phyloP scores from a whole-genome alignment of 2,797 vertebrate genomes.

The Ispidina picta region DNA sequence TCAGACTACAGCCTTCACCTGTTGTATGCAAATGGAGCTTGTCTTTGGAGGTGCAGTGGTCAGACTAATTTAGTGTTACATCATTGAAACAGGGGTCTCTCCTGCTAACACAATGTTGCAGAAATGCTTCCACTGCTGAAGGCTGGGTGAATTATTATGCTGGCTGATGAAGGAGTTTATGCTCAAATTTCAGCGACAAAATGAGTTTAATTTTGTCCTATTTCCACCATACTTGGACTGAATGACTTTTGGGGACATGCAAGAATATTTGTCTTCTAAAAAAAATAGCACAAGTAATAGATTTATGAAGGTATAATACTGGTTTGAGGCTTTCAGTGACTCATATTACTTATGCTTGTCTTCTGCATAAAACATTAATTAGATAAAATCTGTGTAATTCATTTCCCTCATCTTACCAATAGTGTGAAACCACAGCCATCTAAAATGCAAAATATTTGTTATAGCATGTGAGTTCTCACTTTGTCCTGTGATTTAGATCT shows the following conservation, averaged over 20 bases:
- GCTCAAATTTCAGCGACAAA: neutral
- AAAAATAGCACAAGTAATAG: neutral
- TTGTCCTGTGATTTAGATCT: neutral
- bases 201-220: neutral
- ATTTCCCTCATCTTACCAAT: neutral
- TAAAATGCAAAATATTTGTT: neutral
- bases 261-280: neutral
- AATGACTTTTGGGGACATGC: neutral
- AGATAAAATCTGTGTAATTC: neutral
- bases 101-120: neutral
- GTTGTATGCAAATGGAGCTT: neutral
- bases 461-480: neutral
- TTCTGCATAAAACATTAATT: neutral
- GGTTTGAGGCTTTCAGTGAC: neutral
- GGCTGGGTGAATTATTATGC: neutral
- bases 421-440: neutral
- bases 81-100: neutral
- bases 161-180: neutral
- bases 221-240: neutral
- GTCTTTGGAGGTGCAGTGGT: neutral
- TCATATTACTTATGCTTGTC: neutral
- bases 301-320: constrained; percentile 10
- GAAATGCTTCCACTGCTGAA: neutral
- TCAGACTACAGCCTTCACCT: neutral
- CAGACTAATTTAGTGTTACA: neutral